Evolutionary conservation across 2,888 invertebrate genomes (phyloP), one percentile per base, ranked within the genome.

Genomic region (Stenodera caucasica): DNA sequence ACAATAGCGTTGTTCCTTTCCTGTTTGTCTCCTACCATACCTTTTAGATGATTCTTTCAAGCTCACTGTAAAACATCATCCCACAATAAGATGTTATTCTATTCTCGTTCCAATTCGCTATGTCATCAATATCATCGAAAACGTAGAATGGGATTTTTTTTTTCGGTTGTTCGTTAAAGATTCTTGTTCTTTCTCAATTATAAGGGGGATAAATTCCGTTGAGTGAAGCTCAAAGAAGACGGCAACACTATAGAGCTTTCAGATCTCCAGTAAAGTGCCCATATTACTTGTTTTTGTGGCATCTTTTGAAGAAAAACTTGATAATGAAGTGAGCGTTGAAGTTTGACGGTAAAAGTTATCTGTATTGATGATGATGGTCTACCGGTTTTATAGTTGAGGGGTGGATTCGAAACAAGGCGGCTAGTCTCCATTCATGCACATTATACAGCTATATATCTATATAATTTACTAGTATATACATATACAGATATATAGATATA

Each of bases 1-100:
- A 67, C 66, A 63, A 63, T 64, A 32, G 15, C 53, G 50, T 26
- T 23, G 45, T 45, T 23, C 23, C 45, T 23, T 23, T 45, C 23
- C 45, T 45, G 45, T 45, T 45, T 11, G 14, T 12, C 49, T 15
- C 21, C 55, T 33, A 5, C 21, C 18, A 12, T 14, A 15, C 6
- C 26, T 23, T 29, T 14, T 9, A 12, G 29, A n/a, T 18, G 11
- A 35, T 35, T 35, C 33, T 18, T 21, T 23, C 23, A 12, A 18
- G 12, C 45, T 45, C n/a, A 21, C 23, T 45, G 21, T 21, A 21
- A 45, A 35, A 35, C 11, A 35, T n/a, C 2, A 3, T 33, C 12
- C n/a, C 5, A n/a, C 37, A 37, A 15, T n/a, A 37, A 37, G 18
- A 23, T 23, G 45, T 45, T 45, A 45, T 45, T 45, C 18, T 40